Evolutionary conservation across 2,888 invertebrate genomes (phyloP), one percentile per base, ranked within the genome.

Genomic region (Eueremaeus valkanovi): DNA sequence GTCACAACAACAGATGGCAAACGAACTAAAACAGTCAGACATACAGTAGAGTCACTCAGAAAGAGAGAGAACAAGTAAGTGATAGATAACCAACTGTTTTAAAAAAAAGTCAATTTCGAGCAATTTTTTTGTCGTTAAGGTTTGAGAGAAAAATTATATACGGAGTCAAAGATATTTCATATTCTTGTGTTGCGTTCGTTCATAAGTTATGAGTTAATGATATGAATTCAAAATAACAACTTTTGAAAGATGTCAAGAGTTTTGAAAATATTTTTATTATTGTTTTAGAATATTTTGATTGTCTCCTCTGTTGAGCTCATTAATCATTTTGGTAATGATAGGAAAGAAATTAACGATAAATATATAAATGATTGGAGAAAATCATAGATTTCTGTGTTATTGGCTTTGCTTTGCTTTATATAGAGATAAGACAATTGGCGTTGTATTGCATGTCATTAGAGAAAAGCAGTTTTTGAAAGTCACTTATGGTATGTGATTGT

Each of bases 61-160:
- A n/a, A n/a, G n/a, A n/a, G n/a, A 31, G 45, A 42, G 66, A 24
- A 40, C 33, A 33, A 66, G 74, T 45, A 29, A 72, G 68, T 72
- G 27, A 73, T 31, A 27, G 42, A 73, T 40, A 49, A 29, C 24
- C 45, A 75, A 51, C 16, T 58, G 61, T 33, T 40, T 66, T 33
- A 11, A 45, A 61, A 49, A 61, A 31, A 61, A 63, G 75, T 75
- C 70, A 72, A 72, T 42, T 68, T 51, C 33, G 18, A 51, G 72
- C 66, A 74, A 74, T 74, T 66, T 68, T 49, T 51, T 70, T 68
- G 74, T 68, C 70, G 68, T 74, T 74, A 45, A 51, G 68, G 45
- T 31, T 13, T n/a, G 16, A 45, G 61, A 66, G 24, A 21, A 63
- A 66, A 61, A 49, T 55, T 49, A 55, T 42, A 73, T n/a, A 61